A percentile compares a stretch with the other conserved stretches of the same genome.
phyloP scores from a whole-genome alignment of 2,888 invertebrate species.

The Bombyx huttoni region DNA sequence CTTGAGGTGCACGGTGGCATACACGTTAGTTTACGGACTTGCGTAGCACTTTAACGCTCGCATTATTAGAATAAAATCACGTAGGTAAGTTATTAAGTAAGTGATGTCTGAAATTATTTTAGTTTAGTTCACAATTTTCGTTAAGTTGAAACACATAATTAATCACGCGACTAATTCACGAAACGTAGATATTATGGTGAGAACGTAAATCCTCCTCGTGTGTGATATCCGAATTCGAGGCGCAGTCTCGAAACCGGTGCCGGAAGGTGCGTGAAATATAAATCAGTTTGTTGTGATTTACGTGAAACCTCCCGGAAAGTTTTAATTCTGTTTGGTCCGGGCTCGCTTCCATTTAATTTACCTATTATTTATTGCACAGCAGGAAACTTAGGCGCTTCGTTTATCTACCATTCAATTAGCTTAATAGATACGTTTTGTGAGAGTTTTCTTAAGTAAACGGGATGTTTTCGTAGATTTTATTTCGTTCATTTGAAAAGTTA shows the following conservation, averaged over 20 bases:
- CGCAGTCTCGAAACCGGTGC: conserved; percentile 12
- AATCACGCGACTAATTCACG: conserved; percentile 5
- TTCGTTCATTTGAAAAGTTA: not conserved
- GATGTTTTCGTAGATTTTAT: not conserved
- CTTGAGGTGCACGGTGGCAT: too few relatives aligned
- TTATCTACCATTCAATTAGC: conserved; percentile 52
- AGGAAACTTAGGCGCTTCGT: conserved; percentile 43
- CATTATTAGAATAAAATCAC: too few relatives aligned
- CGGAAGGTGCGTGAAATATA: conserved; percentile 59
- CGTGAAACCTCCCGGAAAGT: conserved; percentile 52
- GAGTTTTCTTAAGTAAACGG: not conserved
- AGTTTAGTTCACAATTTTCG: too few relatives aligned
- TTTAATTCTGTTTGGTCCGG: conserved; percentile 55
- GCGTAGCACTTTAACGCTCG: too few relatives aligned
- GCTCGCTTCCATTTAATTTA: conserved; percentile 48
- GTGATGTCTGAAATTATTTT: too few relatives aligned
- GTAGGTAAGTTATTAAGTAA: too few relatives aligned
- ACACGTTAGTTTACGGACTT: too few relatives aligned
- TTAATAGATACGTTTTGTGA: conserved; percentile 9
- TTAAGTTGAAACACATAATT: too few relatives aligned
- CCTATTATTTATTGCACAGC: conserved; percentile 54
- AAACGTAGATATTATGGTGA: conserved; percentile 1
- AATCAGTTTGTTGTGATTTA: conserved; percentile 58
- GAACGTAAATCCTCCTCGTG: conserved; percentile 8
- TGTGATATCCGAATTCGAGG: conserved; percentile 16